phyloP scores from a whole-genome alignment of 2,113 vertebrate species.

The Grallaria varia region DNA sequence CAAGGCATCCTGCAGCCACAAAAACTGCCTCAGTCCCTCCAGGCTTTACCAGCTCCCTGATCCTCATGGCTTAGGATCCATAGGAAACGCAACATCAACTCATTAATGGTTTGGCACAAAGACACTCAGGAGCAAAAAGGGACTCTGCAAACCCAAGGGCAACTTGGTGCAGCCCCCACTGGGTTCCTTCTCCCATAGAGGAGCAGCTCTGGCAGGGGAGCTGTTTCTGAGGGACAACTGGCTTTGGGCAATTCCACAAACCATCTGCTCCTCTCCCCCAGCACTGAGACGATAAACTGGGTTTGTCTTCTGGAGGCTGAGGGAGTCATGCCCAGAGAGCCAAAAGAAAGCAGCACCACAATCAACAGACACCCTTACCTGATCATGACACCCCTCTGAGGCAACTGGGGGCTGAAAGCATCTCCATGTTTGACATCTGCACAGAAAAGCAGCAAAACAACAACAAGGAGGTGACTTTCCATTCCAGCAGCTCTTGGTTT shows the following conservation, averaged over 20 bases:
- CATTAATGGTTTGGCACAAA: not conserved
- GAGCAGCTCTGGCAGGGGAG: not conserved
- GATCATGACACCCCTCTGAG: conserved; percentile 18
- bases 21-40: not conserved
- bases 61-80: not conserved
- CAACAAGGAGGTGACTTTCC: not conserved
- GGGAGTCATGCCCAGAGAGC: not conserved
- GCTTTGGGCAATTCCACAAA: not conserved
- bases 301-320: not conserved
- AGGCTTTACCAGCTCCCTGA: not conserved
- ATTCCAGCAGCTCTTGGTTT: not conserved
- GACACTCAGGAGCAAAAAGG: fast-evolving
- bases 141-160: not conserved
- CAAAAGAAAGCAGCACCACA: not conserved
- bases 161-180: not conserved
- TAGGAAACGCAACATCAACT: not conserved
- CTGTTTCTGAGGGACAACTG: not conserved
- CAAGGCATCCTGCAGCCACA: not conserved
- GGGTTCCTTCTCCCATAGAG: not conserved
- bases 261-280: not conserved
- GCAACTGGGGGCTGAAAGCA: conserved; percentile 10
- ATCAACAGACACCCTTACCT: conserved; percentile 48
- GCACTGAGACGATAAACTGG: not conserved
- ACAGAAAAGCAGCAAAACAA: not conserved
- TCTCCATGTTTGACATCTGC: conserved; percentile 31